These are phyloP conservation scores for Gobiocypris rarus DNA, from an alignment of 2,113 vertebrate genomes.

Conservation along the genomic window DNA sequence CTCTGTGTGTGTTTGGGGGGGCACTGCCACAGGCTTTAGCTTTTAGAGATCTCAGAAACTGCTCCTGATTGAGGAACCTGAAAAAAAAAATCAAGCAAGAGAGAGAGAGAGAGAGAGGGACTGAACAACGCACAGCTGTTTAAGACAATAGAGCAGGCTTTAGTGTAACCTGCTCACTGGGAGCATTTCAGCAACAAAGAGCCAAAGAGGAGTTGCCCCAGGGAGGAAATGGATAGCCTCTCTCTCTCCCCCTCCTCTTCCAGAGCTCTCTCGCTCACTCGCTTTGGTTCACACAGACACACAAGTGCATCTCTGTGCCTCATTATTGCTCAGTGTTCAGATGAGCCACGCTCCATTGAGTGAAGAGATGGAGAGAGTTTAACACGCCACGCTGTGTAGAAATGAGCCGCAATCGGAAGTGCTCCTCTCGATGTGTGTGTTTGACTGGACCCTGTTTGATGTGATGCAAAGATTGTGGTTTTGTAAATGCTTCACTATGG, in stretches of 20 bases:
- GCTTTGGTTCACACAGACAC: constrained; percentile 36
- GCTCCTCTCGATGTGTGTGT: constrained; percentile 44
- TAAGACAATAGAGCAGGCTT: constrained; percentile 62
- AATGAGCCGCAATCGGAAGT: constrained; percentile 58
- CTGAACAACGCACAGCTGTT: constrained; percentile 59
- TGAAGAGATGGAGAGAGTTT: constrained; percentile 57
- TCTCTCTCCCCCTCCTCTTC: constrained; percentile 29
- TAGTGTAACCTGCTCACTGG: constrained; percentile 62
- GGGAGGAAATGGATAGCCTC: constrained; percentile 54
- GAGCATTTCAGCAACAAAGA: constrained; percentile 61
- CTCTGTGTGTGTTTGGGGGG: constrained; percentile 7
- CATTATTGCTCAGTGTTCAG: constrained; percentile 51
- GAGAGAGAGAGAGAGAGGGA: constrained; percentile 12
- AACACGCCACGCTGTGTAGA: constrained; percentile 52
- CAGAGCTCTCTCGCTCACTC: constrained; percentile 30
- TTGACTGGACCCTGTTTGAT: constrained; percentile 46
- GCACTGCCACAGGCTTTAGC: constrained; percentile 3
- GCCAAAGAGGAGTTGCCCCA: constrained; percentile 61
- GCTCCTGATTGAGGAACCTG: constrained; percentile 36
- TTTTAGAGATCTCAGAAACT: constrained; percentile 29
- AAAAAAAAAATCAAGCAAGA: constrained; percentile 23
- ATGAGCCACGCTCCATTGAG: constrained; percentile 56
- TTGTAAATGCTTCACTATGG: constrained; percentile 52
- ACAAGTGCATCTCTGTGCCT: constrained; percentile 50
- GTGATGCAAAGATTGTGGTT: constrained; percentile 47